phyloP scores from a whole-genome alignment of 2,888 invertebrate species.

The Ashinkailepas kermadecensis region DNA sequence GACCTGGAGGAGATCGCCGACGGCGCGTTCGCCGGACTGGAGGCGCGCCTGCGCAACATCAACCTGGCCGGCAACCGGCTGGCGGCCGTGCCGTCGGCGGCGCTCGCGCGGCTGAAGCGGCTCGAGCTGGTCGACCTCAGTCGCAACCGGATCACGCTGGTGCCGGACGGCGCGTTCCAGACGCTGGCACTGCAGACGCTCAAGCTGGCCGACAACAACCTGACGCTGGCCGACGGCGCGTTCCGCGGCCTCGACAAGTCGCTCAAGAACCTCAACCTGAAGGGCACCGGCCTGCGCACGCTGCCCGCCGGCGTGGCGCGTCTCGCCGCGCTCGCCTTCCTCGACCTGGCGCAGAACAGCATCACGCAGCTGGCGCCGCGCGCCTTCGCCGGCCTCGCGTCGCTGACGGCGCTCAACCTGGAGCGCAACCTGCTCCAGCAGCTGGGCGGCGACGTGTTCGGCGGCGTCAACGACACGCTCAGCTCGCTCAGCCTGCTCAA shows the following conservation, averaged over 20 bases:
- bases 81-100: constrained; percentile 64
- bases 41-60: constrained; percentile 66
- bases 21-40: constrained; percentile 75
- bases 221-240: constrained; percentile 60
- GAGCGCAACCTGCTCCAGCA: constrained; percentile 78
- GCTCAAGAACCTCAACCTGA: constrained; percentile 79
- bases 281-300: constrained; percentile 70
- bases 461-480: constrained; percentile 68
- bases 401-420: constrained; percentile 76
- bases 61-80: constrained; percentile 65
- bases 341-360: constrained; percentile 82
- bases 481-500: constrained; percentile 83
- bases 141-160: constrained; percentile 62
- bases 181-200: constrained; percentile 53
- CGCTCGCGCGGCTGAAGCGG: constrained; percentile 58
- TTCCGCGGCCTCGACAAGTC: constrained; percentile 71
- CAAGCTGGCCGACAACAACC: constrained; percentile 79
- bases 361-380: constrained; percentile 57
- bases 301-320: constrained; percentile 72
- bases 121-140: constrained; percentile 76
- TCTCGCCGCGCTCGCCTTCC: constrained; percentile 69
- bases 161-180: constrained; percentile 67
- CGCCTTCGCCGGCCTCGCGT: constrained; percentile 53
- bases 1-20: constrained; percentile 59
- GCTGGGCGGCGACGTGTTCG: constrained; percentile 66